These are phyloP conservation scores for Trichonephila inaurata DNA, from an alignment of 1,140 invertebrate species.

Conservation along the genomic window DNA sequence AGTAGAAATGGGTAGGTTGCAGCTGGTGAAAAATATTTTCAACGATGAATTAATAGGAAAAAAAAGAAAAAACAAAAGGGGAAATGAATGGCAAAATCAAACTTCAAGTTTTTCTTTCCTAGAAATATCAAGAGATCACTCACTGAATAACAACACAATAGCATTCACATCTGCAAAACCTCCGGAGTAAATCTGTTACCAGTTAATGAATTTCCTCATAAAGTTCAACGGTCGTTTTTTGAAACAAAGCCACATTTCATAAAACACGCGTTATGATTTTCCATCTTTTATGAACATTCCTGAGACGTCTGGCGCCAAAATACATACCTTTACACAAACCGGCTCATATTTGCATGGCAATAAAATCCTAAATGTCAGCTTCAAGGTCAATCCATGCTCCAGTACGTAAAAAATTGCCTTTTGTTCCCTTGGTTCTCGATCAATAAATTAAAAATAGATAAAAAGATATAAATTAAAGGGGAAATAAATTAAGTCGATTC, in stretches of 20 bases:
- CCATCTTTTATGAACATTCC: not conserved
- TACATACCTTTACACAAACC: constrained; percentile 22
- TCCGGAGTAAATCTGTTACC: too few species aligned
- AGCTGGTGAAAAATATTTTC: too few species aligned
- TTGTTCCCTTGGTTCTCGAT: not conserved
- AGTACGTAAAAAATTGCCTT: not conserved
- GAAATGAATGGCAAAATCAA: too few species aligned
- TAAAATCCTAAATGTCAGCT: not conserved
- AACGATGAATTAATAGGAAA: too few species aligned
- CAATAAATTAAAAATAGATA: constrained; percentile 29
- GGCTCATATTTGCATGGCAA: constrained; percentile 25
- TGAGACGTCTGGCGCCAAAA: constrained; percentile 21
- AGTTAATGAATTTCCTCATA: not conserved
- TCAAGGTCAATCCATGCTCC: not conserved
- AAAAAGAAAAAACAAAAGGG: too few species aligned
- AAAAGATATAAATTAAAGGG: not conserved
- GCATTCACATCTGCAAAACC: too few species aligned
- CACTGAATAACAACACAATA: too few species aligned
- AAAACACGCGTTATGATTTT: not conserved
- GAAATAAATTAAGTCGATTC: not conserved
- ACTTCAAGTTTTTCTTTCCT: too few species aligned
- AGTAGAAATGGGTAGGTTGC: too few species aligned
- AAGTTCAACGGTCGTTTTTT: not conserved
- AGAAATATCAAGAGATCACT: too few species aligned
- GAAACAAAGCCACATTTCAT: not conserved